Evolutionary conservation across 1,140 invertebrate genomes (phyloP).

Genomic region (Drosophila willistoni): DNA sequence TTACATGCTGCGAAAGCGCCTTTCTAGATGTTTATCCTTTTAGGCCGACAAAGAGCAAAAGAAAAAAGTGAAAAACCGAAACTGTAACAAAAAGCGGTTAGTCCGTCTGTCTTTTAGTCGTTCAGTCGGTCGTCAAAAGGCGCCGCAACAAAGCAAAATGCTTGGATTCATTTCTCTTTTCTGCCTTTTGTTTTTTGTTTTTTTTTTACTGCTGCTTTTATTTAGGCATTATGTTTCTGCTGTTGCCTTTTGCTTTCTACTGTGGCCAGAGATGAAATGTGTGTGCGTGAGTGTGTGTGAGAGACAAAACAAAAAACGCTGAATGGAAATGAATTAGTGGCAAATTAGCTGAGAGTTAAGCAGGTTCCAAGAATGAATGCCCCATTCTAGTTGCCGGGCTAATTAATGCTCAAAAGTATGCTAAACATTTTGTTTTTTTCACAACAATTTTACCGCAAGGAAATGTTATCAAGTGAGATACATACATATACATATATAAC

Average conservation of each 20-base stretch:
- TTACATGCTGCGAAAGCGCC: constrained; percentile 64
- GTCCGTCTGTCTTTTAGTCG: constrained; percentile 7
- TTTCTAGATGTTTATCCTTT: constrained; percentile 74
- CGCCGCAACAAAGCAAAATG: constrained; percentile 72
- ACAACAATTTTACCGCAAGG: background rate
- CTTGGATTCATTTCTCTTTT: constrained; percentile 29
- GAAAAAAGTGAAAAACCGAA: constrained; percentile 21
- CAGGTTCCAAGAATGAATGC: constrained; percentile 32
- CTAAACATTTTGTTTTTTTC: background rate
- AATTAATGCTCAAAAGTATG: constrained; percentile 17
- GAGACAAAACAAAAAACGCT: constrained; percentile 8
- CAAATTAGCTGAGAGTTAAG: constrained; percentile 61
- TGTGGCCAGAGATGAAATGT: constrained; percentile 26
- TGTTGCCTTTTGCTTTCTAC: constrained; percentile 13
- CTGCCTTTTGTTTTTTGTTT: constrained; percentile 19
- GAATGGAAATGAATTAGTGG: constrained; percentile 43
- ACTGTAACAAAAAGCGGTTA: constrained; percentile 27
- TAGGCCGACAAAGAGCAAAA: constrained; percentile 46
- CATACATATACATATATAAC: background rate
- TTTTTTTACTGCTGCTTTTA: background rate
- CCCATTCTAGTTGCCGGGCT: background rate
- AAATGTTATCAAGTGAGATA: background rate
- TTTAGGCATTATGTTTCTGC: constrained; percentile 23
- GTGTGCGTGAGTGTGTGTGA: background rate
- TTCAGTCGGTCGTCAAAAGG: constrained; percentile 52